Evolutionary conservation across 2,797 vertebrate genomes (phyloP).

Genomic region (Sciurus vulgaris): DNA sequence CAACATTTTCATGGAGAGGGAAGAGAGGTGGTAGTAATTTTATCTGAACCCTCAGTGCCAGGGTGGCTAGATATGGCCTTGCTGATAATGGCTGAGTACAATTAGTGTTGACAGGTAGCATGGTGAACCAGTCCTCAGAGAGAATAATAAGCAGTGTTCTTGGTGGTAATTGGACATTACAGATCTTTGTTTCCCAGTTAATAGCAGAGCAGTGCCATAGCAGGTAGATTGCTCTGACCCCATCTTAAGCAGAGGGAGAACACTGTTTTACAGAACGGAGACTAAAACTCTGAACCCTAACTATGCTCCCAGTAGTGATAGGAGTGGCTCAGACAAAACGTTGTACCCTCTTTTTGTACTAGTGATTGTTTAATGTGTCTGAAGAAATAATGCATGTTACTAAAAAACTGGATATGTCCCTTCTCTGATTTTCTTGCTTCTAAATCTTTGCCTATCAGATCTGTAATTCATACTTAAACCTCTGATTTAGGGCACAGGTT

Average conservation of each 20-base stretch:
- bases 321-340: background rate
- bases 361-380: background rate
- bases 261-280: background rate
- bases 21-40: background rate
- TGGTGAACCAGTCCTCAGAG: background rate
- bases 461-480: background rate
- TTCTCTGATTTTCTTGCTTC: constrained; percentile 22
- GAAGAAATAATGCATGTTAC: background rate
- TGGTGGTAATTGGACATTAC: background rate
- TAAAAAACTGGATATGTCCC: background rate
- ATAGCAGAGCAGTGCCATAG: background rate
- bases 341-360: background rate
- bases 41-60: background rate
- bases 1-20: background rate
- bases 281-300: background rate
- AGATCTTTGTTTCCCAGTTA: background rate
- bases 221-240: background rate
- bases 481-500: background rate
- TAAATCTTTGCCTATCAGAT: background rate
- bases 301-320: background rate
- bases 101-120: background rate
- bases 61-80: background rate
- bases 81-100: background rate
- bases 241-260: background rate
- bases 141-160: background rate